Evolutionary conservation across 2,113 vertebrate genomes (phyloP).

Genomic region (Pseudolaguvia tuberculata): DNA sequence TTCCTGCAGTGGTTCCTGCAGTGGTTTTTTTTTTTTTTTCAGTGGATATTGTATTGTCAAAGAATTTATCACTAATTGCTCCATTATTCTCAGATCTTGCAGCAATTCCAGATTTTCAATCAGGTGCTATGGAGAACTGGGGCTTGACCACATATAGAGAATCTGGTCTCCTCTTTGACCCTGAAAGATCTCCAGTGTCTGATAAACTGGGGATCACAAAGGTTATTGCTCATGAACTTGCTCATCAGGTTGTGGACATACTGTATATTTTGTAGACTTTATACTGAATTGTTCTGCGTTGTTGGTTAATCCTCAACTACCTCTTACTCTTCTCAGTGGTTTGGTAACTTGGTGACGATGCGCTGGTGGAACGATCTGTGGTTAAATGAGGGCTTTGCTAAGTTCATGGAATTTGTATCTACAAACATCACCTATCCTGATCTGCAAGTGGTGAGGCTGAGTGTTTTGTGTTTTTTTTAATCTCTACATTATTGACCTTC

Average conservation of each 20-base stretch:
- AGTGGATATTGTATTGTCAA: not conserved
- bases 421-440: constrained; percentile 63
- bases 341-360: constrained; percentile 75
- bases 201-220: constrained; percentile 66
- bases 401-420: constrained; percentile 73
- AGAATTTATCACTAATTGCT: not conserved
- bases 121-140: constrained; percentile 75
- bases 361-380: constrained; percentile 75
- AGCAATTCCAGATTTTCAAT: constrained; percentile 73
- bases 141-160: constrained; percentile 72
- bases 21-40: too few species aligned
- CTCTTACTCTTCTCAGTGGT: constrained; percentile 59
- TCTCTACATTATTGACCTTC: too few species aligned
- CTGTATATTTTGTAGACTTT: not conserved
- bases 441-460: constrained; percentile 64
- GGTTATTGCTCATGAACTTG: constrained; percentile 71
- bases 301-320: not conserved
- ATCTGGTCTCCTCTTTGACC: constrained; percentile 63
- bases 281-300: not conserved
- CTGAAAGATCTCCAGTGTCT: constrained; percentile 62
- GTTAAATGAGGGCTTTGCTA: constrained; percentile 75
- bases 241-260: constrained; percentile 64
- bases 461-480: too few species aligned
- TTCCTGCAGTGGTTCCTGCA: too few species aligned
- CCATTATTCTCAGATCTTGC: constrained; percentile 61